Conservation (phyloP, 1,140 invertebrate genomes). For the Maniola jurtina region DNA sequence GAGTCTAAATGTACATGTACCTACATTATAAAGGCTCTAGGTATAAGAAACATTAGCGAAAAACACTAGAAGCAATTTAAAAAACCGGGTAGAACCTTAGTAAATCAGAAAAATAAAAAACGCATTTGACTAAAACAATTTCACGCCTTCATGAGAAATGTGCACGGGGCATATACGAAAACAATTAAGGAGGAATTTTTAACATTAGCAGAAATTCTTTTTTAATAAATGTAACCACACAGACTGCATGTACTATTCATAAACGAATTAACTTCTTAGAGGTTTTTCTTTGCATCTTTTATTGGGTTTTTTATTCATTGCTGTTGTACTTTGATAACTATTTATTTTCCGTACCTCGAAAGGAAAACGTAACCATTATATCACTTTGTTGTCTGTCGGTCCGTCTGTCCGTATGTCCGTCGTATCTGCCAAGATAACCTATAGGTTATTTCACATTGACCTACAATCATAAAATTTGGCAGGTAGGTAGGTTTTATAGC, state of each 20-base stretch:
- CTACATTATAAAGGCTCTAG: background rate
- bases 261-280: background rate
- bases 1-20: background rate
- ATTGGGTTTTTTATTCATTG: too few relatives aligned
- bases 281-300: background rate
- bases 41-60: background rate
- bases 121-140: constrained; percentile 7
- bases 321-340: too few relatives aligned
- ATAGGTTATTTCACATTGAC: too few relatives aligned
- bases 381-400: too few relatives aligned
- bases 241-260: background rate
- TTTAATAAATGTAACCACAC: constrained; percentile 5
- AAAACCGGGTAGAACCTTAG: background rate
- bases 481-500: too few relatives aligned
- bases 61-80: background rate
- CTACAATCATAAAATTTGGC: too few relatives aligned
- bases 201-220: constrained; percentile 15
- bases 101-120: constrained; percentile 11
- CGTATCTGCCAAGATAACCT: too few relatives aligned
- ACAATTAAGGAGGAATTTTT: constrained; percentile 17
- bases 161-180: constrained; percentile 13
- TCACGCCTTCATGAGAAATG: constrained; percentile 14
- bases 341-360: too few relatives aligned
- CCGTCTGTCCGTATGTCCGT: too few relatives aligned
- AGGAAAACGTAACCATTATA: too few relatives aligned